phyloP scores from a whole-genome alignment of 2,888 invertebrate genomes.

The Drosophila infuscata region DNA sequence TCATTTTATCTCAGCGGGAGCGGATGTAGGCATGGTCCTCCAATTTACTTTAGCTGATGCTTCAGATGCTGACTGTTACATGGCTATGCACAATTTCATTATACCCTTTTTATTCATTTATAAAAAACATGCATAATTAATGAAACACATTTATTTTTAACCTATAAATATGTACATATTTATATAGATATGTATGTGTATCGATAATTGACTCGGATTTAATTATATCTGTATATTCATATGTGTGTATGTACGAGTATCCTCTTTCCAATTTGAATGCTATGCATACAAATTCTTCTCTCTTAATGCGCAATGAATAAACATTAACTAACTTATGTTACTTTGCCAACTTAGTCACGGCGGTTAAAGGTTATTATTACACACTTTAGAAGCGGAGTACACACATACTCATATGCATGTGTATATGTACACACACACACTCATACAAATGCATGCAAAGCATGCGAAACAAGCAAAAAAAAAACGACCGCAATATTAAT shows the following conservation, averaged over 20 bases:
- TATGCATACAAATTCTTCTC: background rate
- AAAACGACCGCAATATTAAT: background rate
- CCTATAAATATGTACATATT: background rate
- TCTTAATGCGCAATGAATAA: background rate
- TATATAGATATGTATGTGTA: background rate
- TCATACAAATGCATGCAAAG: background rate
- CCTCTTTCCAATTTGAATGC: background rate
- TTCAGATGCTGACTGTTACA: background rate
- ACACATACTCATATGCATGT: background rate
- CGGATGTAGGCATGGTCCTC: background rate
- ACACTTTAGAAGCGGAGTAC: background rate
- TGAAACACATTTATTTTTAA: background rate
- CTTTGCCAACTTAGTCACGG: background rate
- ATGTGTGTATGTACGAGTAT: background rate
- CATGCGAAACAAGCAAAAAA: background rate
- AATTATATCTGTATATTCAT: background rate
- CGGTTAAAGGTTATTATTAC: slow-evolving; percentile 1
- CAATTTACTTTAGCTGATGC: background rate
- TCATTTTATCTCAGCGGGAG: background rate
- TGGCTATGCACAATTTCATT: background rate
- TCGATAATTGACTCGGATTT: background rate
- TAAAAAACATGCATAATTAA: background rate
- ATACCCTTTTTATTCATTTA: background rate
- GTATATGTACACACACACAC: background rate
- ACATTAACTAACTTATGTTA: background rate